A percentile compares a stretch with the other conserved stretches of the same genome.
These are phyloP conservation scores for Sciurus vulgaris DNA, from an alignment of 2,797 vertebrate genomes.

Conservation along the genomic window DNA sequence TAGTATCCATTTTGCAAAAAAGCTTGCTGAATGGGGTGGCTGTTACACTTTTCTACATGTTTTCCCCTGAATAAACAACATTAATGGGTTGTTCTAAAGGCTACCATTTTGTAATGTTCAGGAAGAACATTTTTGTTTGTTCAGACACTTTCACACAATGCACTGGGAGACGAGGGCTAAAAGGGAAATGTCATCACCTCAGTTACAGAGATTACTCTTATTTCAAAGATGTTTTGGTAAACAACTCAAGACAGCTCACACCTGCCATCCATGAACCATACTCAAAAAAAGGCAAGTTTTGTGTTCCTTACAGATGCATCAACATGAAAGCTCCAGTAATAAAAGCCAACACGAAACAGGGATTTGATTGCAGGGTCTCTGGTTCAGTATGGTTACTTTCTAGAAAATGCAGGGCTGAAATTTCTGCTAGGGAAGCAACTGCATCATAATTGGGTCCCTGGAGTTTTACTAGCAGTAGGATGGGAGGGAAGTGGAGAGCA, in stretches of 20 bases:
- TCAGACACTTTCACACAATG: conserved; percentile 57
- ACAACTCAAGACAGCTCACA: conserved; percentile 48
- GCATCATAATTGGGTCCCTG: conserved; percentile 77
- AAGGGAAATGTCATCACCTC: conserved; percentile 32
- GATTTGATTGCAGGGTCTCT: conserved; percentile 26
- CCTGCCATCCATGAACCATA: neutral
- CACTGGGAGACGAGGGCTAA: neutral
- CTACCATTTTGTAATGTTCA: conserved; percentile 38
- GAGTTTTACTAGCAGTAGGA: conserved; percentile 70
- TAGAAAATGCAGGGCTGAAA: conserved; percentile 47
- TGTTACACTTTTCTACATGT: neutral
- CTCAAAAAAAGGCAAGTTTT: neutral
- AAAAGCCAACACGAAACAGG: neutral
- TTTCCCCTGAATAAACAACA: conserved; percentile 49
- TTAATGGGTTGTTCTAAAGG: neutral
- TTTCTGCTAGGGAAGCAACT: conserved; percentile 37
- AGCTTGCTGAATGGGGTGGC: neutral
- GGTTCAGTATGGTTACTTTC: neutral
- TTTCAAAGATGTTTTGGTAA: conserved; percentile 67
- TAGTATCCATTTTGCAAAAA: conserved; percentile 10
- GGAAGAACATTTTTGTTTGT: conserved; percentile 34
- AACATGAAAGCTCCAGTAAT: neutral
- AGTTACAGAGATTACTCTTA: conserved; percentile 55
- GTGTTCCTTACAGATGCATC: neutral
- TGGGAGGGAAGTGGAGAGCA: neutral